Evolutionary conservation across 2,888 invertebrate genomes (phyloP), one percentile per base, ranked within the genome.

Genomic region (Drosophila kambysellisi): DNA sequence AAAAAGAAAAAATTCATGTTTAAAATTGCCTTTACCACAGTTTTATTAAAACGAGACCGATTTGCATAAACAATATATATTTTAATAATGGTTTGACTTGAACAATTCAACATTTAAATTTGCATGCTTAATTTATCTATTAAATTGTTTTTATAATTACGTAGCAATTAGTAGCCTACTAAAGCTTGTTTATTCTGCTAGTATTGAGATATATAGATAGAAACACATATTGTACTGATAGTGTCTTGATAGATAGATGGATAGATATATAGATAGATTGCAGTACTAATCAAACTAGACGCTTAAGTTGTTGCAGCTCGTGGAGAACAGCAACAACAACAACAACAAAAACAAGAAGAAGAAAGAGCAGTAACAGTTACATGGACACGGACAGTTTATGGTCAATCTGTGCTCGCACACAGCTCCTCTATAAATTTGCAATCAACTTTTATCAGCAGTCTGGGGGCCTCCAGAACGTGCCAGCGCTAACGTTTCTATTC

Each of bases 401-500:
- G 87, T 67, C 83, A 83, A 83, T 89, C 89, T 83, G 75, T 63
- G 63, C 30, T 57, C 66, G 46, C 51, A 48, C 46, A 70, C 39
- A 43, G 60, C 88, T 77, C 76, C 71, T 84, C 88, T 87, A 84
- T 88, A 87, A 88, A 88, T 88, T 87, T 90, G 87, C 87, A 87
- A 90, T 87, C 90, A 87, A 87, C 89, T 87, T 85, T 90, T 87
- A 90, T 90, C 87, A 88, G 56, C 87, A 85, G 85, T 70, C 82
- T 61, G 70, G 67, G 60, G 60, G 52, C 46, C 73, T 56, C 60
- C 76, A 86, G 89, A 87, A 87, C 90, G 87, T 87, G 87, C 84
- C 89, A 90, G 75, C 76, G 74, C 88, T 87, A 87, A 90, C 87
- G 89, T 87, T 90, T 87, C 89, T 87, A 87, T 87, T 87, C 87